Conservation (phyloP, 2,113 vertebrate genomes). For the Mustelus asterias region DNA sequence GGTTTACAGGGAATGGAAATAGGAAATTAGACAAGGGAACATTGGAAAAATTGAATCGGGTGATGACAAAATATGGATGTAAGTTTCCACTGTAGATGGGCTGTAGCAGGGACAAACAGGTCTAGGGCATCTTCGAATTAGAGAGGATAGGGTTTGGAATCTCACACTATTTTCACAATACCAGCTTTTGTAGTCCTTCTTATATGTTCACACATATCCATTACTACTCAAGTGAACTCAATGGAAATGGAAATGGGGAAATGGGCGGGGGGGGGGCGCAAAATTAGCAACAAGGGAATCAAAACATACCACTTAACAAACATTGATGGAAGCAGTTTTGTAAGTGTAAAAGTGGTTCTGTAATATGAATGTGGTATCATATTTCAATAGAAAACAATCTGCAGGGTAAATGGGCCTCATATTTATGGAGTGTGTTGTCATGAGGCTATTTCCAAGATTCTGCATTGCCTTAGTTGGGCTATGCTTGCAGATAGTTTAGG, state of each 20-base stretch:
- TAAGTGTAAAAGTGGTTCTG: not conserved
- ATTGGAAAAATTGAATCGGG: not conserved
- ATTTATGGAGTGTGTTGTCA: not conserved
- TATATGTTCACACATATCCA: not conserved
- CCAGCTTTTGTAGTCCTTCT: not conserved
- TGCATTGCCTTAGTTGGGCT: not conserved
- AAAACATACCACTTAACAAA: not conserved
- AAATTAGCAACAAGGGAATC: not conserved
- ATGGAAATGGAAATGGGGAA: not conserved
- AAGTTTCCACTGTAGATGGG: not conserved
- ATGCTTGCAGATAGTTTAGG: not conserved
- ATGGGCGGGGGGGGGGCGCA: not conserved
- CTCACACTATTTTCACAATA: not conserved
- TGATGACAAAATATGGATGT: not conserved
- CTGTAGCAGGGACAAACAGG: not conserved
- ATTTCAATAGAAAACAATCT: not conserved
- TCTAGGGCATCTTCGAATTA: not conserved
- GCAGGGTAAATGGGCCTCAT: not conserved
- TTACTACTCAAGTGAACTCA: not conserved
- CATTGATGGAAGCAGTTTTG: not conserved
- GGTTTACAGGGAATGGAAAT: not conserved
- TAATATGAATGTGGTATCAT: not conserved
- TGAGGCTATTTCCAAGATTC: not conserved
- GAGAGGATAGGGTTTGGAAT: not conserved
- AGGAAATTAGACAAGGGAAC: not conserved